Evolutionary conservation across 2,113 vertebrate species (phyloP).

Genomic region (Laticauda colubrina): DNA sequence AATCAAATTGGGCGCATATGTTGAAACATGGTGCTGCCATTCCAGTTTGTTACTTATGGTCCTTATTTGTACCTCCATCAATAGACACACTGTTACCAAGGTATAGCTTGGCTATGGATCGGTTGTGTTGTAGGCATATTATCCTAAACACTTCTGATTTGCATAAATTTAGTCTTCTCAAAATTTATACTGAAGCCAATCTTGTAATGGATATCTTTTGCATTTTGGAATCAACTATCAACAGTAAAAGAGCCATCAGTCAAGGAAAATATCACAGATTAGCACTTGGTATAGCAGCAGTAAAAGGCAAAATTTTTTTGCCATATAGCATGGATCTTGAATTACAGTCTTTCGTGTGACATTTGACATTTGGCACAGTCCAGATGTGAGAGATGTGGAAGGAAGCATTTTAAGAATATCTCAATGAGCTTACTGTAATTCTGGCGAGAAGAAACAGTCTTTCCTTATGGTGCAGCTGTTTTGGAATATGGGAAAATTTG

Average conservation of each 20-base stretch:
- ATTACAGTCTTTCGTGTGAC: neutral
- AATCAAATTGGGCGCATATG: neutral
- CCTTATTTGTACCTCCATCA: neutral
- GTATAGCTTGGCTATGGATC: neutral
- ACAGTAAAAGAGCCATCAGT: neutral
- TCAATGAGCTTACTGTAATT: neutral
- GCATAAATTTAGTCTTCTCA: neutral
- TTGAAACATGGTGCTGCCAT: neutral
- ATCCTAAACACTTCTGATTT: neutral
- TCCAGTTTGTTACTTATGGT: neutral
- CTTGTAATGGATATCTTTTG: neutral
- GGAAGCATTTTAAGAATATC: neutral
- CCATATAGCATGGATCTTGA: neutral
- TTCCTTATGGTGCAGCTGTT: neutral
- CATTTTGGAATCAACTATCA: neutral
- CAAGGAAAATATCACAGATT: neutral
- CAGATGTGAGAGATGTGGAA: neutral
- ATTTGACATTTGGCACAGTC: neutral
- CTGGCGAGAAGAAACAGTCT: neutral
- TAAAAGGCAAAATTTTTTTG: neutral
- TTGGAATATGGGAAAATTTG: neutral
- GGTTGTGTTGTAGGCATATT: neutral
- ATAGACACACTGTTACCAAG: neutral
- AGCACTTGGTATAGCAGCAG: neutral
- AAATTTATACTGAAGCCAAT: neutral